A percentile compares a stretch with the other conserved stretches of the same genome.
phyloP scores from a whole-genome alignment of 2,113 vertebrate species.

The Daubentonia madagascariensis region DNA sequence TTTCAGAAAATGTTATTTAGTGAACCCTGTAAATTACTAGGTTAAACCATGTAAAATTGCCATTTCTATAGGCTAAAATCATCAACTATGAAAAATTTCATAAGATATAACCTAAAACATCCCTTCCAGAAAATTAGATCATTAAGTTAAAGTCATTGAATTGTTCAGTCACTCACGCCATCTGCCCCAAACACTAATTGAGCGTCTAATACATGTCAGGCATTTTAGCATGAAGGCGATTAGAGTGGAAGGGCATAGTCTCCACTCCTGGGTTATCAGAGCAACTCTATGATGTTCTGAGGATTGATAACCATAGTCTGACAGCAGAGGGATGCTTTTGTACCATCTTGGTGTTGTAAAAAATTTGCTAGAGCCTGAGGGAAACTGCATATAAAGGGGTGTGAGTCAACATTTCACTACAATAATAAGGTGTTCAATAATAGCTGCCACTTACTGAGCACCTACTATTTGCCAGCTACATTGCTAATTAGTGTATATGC shows the following conservation, averaged over 20 bases:
- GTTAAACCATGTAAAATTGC: background rate
- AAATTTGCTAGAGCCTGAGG: background rate
- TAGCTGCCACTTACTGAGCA: background rate
- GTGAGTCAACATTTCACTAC: background rate
- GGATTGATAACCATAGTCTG: background rate
- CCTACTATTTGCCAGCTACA: too few relatives aligned
- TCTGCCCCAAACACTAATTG: too few relatives aligned
- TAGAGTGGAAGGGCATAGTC: rapidly evolving
- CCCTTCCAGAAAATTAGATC: background rate
- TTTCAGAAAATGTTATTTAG: background rate
- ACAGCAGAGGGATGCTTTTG: background rate
- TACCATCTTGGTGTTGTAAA: too few relatives aligned
- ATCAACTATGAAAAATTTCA: background rate
- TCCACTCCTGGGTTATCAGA: background rate
- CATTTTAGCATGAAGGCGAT: rapidly evolving
- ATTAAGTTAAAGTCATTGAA: too few relatives aligned
- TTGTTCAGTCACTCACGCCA: rapidly evolving
- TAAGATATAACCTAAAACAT: background rate
- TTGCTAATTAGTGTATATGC: rapidly evolving
- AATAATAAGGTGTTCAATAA: background rate
- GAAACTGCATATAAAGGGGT: background rate
- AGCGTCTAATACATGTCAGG: rapidly evolving
- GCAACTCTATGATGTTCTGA: rapidly evolving
- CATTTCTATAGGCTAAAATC: background rate
- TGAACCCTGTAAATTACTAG: background rate